These are phyloP conservation scores for Anomalospiza imberbis DNA, from an alignment of 2,797 vertebrate genomes.

Conservation along the genomic window DNA sequence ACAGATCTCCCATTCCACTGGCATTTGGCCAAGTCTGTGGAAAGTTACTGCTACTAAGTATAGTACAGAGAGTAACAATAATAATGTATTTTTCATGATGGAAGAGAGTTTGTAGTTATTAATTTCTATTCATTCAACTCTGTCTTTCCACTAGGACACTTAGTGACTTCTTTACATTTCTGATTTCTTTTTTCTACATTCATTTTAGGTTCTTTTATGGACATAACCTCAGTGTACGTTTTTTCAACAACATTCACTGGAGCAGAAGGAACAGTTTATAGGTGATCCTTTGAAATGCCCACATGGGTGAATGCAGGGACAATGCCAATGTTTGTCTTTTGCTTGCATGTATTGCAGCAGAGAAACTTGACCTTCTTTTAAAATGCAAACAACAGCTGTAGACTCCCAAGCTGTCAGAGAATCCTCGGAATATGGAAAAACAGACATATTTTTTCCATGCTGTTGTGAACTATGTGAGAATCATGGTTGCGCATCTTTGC, in stretches of 20 bases:
- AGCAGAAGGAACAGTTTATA: not conserved
- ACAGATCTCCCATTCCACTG: not conserved
- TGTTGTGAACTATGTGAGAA: not conserved
- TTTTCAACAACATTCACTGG: not conserved
- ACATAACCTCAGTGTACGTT: not conserved
- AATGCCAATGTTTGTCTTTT: not conserved
- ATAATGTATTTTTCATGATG: not conserved
- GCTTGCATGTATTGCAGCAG: not conserved
- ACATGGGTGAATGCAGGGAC: not conserved
- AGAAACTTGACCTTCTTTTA: not conserved
- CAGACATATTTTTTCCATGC: not conserved
- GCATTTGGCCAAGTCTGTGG: not conserved
- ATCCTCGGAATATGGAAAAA: not conserved
- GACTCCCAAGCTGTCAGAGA: not conserved
- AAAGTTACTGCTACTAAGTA: not conserved
- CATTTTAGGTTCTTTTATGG: not conserved
- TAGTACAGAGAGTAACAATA: not conserved
- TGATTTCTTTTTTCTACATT: not conserved
- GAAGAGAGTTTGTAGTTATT: not conserved
- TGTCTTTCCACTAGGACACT: not conserved
- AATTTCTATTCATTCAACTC: not conserved
- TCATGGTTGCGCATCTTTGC: not conserved
- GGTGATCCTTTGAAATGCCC: not conserved
- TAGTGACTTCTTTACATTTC: not conserved
- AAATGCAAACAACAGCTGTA: not conserved